Evolutionary conservation across 2,888 invertebrate species (phyloP), one percentile per base, ranked within the genome.

Genomic region (Teleogryllus oceanicus): DNA sequence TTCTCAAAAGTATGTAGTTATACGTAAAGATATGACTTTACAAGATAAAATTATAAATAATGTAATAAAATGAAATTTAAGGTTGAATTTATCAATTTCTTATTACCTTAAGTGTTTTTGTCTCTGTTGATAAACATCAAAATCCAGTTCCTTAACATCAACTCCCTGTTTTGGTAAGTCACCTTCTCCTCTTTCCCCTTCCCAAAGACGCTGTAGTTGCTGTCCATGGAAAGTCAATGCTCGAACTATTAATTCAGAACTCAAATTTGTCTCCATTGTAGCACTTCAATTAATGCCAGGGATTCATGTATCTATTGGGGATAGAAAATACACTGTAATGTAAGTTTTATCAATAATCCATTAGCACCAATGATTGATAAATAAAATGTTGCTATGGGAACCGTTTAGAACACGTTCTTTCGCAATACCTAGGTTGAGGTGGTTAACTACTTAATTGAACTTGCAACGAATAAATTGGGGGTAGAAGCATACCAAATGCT

Each of bases 191-290:
- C 93, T 91, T 86, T 95, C 95, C 50, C 92, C 91, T 86, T 95
- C 95, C 95, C 95, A 95, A 84, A 94, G 91, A 88, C 95, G 96
- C 88, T 94, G 94, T 83, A 96, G 88, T 85, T 95, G 95, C 85
- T 94, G 94, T 2, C 96, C 96, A 89, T 96, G 96, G 87, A 93
- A 96, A 88, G 94, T 94, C 84, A 96, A 88, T 82, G 94, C 91
- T 85, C 92, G 92, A 85, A 92, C 88, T 86, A 96, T 90, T 82
- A 90, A 87, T 80, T 89, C 89, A 82, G 88, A 84, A 86, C 90
- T 90, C 86, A 91, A 86, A 78, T 80, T 79, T 74, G 82, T 78
- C 78, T 83, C 83, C 82, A 83, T 83, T 49, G 18, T 74, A 37
- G 37, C 37, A 37, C 37, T 37, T 37, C 37, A 24, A 50, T 24